These are phyloP conservation scores for Deilephila elpenor DNA, from an alignment of 2,888 invertebrate genomes.

Conservation along the genomic window DNA sequence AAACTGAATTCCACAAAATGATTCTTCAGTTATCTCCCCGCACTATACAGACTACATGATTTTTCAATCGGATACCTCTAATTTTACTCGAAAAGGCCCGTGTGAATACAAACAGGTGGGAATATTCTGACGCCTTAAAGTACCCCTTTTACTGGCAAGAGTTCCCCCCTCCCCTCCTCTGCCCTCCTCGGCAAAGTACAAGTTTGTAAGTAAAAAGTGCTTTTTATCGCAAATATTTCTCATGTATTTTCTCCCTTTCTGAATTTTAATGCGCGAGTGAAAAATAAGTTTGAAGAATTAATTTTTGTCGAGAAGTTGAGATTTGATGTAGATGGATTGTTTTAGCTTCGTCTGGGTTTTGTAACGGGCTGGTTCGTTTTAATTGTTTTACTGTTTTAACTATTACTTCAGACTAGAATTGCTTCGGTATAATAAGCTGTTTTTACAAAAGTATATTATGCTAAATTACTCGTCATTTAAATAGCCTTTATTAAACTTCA, in stretches of 20 bases:
- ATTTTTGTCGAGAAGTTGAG: neutral
- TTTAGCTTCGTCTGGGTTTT: slow-evolving; percentile 1
- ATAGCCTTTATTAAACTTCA: too few species aligned
- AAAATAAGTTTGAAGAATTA: slow-evolving; percentile 22
- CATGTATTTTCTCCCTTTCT: slow-evolving; percentile 24
- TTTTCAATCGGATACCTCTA: slow-evolving; percentile 55
- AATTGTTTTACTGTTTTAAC: neutral
- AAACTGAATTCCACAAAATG: too few species aligned
- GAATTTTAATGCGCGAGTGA: slow-evolving; percentile 30
- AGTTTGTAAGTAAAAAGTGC: slow-evolving; percentile 53
- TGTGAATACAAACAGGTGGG: slow-evolving; percentile 58
- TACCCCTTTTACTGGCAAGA: slow-evolving; percentile 62
- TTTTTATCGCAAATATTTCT: slow-evolving; percentile 43
- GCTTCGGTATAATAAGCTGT: too few species aligned
- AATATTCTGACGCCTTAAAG: slow-evolving; percentile 42
- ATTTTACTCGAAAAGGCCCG: slow-evolving; percentile 54
- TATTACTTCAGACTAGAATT: too few species aligned
- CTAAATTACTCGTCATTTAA: too few species aligned
- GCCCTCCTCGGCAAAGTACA: slow-evolving; percentile 44
- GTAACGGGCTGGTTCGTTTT: neutral
- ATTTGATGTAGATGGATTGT: slow-evolving; percentile 33
- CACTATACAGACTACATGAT: slow-evolving; percentile 45
- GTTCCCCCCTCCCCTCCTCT: slow-evolving; percentile 45
- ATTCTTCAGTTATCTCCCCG: neutral
- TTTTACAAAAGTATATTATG: too few species aligned